Conservation (phyloP, 2,113 vertebrate species). For the Urocolius indicus region DNA sequence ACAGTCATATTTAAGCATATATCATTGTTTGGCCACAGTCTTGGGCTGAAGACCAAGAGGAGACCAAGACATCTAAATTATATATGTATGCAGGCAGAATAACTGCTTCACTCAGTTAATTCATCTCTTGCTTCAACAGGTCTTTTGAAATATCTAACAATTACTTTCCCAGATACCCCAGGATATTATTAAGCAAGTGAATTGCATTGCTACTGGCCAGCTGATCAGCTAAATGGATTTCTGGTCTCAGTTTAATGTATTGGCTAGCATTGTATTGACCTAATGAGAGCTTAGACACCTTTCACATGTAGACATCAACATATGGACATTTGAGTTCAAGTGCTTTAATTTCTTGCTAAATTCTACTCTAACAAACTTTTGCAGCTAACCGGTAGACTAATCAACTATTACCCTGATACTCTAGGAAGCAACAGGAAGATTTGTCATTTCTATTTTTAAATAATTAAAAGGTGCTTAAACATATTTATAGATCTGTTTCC, state of each 20-base stretch:
- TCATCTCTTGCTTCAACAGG: background rate
- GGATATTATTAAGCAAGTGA: background rate
- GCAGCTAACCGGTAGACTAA: background rate
- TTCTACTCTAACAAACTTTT: background rate
- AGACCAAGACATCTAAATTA: background rate
- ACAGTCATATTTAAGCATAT: background rate
- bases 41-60: background rate
- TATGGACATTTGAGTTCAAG: background rate
- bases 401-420: background rate
- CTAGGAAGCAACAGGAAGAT: background rate
- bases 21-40: too few relatives aligned
- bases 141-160: background rate
- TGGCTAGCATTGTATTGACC: background rate
- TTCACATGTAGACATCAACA: background rate
- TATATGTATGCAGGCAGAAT: background rate
- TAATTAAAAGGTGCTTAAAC: slow-evolving; percentile 9
- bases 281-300: background rate
- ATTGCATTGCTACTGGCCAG: background rate
- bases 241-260: background rate
- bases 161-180: background rate
- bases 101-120: background rate
- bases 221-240: background rate
- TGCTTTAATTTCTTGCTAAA: background rate
- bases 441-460: slow-evolving; percentile 37
- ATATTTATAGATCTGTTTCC: slow-evolving; percentile 17